Evolutionary conservation across 35 echinoderm and acorn worm genomes (phyloP).

Genomic region (Holothuria glaberrima): DNA sequence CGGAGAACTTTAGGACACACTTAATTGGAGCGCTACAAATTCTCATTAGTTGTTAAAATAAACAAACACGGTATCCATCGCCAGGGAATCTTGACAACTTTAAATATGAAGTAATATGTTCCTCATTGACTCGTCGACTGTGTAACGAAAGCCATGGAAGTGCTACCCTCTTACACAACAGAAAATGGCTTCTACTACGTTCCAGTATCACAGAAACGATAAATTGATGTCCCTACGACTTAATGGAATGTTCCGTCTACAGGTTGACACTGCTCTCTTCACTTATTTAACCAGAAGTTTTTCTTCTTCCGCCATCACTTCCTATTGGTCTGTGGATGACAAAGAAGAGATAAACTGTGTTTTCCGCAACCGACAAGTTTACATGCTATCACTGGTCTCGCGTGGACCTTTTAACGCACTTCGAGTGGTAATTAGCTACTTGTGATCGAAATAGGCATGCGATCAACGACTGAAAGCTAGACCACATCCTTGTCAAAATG

Average conservation of each 20-base stretch:
- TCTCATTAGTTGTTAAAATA: too few relatives aligned
- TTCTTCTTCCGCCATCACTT: conserved; percentile 53
- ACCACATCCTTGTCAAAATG: conserved; percentile 29
- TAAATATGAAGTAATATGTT: too few relatives aligned
- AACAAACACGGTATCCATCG: too few relatives aligned
- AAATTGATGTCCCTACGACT: background rate
- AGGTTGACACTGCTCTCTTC: conserved; percentile 1
- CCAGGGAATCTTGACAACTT: too few relatives aligned
- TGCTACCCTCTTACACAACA: too few relatives aligned
- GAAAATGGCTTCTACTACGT: too few relatives aligned
- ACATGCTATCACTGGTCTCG: background rate
- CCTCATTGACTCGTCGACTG: too few relatives aligned
- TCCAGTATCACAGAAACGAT: too few relatives aligned
- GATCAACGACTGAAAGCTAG: background rate
- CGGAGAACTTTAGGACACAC: too few relatives aligned
- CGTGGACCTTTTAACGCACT: background rate
- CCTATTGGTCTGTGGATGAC: conserved; percentile 52
- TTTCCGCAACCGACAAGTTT: conserved; percentile 25
- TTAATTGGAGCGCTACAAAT: too few relatives aligned
- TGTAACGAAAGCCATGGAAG: too few relatives aligned
- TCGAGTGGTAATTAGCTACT: background rate
- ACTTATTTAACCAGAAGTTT: background rate
- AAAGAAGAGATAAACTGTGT: conserved; percentile 30
- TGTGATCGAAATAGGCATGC: background rate
- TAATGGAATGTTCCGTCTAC: conserved; percentile 46